These are phyloP conservation scores for Brachymystax lenok DNA, from an alignment of 2,797 vertebrate genomes.

Conservation along the genomic window DNA sequence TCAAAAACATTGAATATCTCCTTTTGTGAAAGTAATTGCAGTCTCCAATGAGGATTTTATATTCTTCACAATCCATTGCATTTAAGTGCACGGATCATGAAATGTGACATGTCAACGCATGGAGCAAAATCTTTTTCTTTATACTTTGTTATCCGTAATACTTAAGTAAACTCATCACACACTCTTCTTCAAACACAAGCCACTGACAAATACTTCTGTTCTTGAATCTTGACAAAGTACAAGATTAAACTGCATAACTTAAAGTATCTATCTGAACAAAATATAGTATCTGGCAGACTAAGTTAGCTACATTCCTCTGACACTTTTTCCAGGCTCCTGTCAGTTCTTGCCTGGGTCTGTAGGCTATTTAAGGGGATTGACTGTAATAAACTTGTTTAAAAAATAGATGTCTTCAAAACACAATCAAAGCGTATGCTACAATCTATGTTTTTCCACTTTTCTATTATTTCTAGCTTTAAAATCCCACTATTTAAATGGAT, in stretches of 20 bases:
- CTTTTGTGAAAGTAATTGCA: neutral
- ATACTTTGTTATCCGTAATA: neutral
- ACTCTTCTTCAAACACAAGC: too few species aligned
- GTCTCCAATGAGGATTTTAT: neutral
- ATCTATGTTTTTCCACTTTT: neutral
- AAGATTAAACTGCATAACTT: neutral
- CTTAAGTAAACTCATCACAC: slow-evolving; percentile 5
- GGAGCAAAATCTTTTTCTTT: neutral
- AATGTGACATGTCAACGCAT: too few species aligned
- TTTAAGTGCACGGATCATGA: neutral
- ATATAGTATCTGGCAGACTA: neutral
- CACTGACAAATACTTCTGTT: neutral
- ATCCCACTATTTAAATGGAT: slow-evolving; percentile 1
- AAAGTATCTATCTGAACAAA: neutral
- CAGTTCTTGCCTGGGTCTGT: neutral
- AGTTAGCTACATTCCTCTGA: neutral
- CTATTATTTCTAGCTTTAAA: neutral
- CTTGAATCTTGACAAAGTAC: neutral
- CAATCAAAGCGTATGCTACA: neutral
- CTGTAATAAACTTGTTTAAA: neutral
- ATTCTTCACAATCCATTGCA: neutral
- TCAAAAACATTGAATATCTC: neutral
- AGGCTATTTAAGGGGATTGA: neutral
- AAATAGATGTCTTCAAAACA: neutral
- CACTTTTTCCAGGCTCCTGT: neutral